Base-by-base conservation (phyloP, 2,888 invertebrate species). In the Ophonus ardosiacus region DNA sequence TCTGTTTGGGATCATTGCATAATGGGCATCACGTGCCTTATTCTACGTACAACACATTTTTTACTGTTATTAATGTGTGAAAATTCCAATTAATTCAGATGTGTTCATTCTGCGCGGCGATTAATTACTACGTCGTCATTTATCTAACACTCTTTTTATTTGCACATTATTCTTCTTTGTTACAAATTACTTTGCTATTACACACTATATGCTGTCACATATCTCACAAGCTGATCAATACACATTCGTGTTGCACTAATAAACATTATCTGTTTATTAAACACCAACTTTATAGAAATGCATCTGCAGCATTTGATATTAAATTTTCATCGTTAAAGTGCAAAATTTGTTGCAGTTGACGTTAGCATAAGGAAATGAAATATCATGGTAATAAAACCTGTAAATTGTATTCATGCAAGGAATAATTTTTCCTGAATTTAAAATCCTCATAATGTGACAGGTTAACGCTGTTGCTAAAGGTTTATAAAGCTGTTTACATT, bases 1-100 rank as follows among this genome's bases (percentile, higher is more conserved):
- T 40, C 65, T 65, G 81, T 65, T 65, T 81, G 24, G 24, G 43
- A 81, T 79, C n/a, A 81, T 81, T 51, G 38, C 40, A 18, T 81
- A 81, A 63, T 65, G 81, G 65, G 65, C 65, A 68, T 17, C 65
- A 65, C 24, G 63, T 18, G 68, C 51, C 17, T 81, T 76, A 68
- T 40, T 68, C 31, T 68, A n/a, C 5, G 31, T 31, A 31, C 13
- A 10, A 21, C 63, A 63, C 63, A 63, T 63, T 63, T 63, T 63
- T 63, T 63, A 63, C 40, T 68, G 68, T 68, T 68, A 68, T 68
- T 68, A 68, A 68, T 68, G 68, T 68, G 40, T 68, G 40, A 68
- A 68, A 68, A 63, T 63, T 68, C 15, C 68, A 38, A 68, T 68
- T 31, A 68, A 68, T 68, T 68, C 63, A 63, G 63, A 63, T 63